Conservation (phyloP, 2,888 invertebrate species). For the Athalia rosae region DNA sequence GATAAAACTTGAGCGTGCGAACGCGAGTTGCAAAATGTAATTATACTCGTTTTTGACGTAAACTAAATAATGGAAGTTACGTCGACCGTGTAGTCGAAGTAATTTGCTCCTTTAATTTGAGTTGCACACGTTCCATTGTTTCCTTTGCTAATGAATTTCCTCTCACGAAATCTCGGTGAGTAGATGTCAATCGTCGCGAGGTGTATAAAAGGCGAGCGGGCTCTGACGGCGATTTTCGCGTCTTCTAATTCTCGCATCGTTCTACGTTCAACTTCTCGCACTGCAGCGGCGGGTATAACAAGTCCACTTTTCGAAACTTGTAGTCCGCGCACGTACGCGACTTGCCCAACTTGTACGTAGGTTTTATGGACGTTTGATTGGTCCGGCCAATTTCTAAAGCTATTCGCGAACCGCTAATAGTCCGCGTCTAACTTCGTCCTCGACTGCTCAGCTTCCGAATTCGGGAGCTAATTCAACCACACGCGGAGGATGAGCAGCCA, state of each 20-base stretch:
- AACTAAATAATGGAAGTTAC: slow-evolving; percentile 20
- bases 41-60: slow-evolving; percentile 4
- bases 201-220: neutral
- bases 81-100: neutral
- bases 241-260: slow-evolving; percentile 18
- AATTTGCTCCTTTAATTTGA: slow-evolving; percentile 39
- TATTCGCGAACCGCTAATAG: slow-evolving; percentile 30
- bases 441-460: neutral
- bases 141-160: slow-evolving; percentile 36
- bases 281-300: neutral
- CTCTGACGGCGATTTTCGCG: slow-evolving; percentile 27
- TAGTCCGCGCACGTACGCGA: slow-evolving; percentile 71
- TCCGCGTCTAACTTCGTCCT: neutral
- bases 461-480: neutral
- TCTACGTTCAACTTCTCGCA: neutral
- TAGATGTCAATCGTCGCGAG: slow-evolving; percentile 1
- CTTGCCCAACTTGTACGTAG: slow-evolving; percentile 71
- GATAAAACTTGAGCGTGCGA: neutral
- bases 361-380: slow-evolving; percentile 63
- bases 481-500: neutral
- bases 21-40: slow-evolving; percentile 14
- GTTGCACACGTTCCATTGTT: slow-evolving; percentile 25
- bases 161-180: slow-evolving; percentile 30
- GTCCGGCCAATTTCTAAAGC: slow-evolving; percentile 27
- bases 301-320: slow-evolving; percentile 54